These are phyloP conservation scores for Rhopalosiphum padi DNA, from an alignment of 1,140 invertebrate species.

Conservation along the genomic window DNA sequence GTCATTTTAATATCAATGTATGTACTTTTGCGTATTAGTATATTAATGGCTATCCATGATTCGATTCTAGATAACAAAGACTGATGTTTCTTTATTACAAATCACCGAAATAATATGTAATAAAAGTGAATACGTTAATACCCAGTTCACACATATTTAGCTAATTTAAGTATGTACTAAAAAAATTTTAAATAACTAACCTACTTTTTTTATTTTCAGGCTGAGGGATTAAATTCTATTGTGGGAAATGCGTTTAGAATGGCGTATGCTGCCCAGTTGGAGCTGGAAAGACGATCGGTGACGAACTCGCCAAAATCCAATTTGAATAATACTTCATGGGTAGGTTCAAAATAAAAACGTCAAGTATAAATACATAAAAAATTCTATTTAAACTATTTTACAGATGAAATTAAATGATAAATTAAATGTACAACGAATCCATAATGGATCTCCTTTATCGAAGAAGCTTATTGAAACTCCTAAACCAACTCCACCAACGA, in stretches of 20 bases:
- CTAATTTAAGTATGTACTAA: not conserved
- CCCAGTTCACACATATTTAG: not conserved
- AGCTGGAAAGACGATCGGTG: conserved; percentile 64
- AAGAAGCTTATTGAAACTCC: conserved; percentile 9
- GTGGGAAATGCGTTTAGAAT: conserved; percentile 92
- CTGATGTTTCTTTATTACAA: not conserved
- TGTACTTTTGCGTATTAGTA: not conserved
- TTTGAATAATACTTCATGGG: conserved; percentile 49
- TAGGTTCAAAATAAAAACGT: not conserved
- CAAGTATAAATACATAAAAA: not conserved
- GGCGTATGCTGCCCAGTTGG: conserved; percentile 86
- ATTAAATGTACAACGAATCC: conserved; percentile 48
- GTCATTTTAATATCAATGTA: not conserved
- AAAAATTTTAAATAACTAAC: not conserved
- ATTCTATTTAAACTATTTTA: conserved; percentile 10
- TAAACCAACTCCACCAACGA: conserved; percentile 39
- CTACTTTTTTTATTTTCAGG: conserved; percentile 69
- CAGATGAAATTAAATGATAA: conserved; percentile 38
- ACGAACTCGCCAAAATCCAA: conserved; percentile 44
- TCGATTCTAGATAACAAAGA: not conserved
- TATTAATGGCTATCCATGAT: not conserved
- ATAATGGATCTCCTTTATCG: conserved; percentile 28
- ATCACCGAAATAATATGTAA: not conserved
- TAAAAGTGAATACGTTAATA: not conserved
- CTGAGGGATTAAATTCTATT: conserved; percentile 85